Evolutionary conservation across 2,888 invertebrate species (phyloP).

Genomic region (Plebejus argus): DNA sequence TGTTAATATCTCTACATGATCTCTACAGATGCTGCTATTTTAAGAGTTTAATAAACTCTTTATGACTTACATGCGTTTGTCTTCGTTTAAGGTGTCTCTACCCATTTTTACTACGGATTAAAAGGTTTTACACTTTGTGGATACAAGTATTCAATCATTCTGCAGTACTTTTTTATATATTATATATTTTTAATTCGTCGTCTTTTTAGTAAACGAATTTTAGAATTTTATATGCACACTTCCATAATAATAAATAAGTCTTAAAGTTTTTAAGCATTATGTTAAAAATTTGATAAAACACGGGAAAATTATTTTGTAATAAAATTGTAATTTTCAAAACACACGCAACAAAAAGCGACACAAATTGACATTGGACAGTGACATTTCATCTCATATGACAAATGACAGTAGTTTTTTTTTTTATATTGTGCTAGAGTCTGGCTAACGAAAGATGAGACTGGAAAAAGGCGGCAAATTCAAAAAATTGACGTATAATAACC

Average conservation of each 20-base stretch:
- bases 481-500: too few species aligned
- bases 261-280: background rate
- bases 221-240: background rate
- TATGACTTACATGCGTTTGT: background rate
- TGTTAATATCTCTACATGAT: too few species aligned
- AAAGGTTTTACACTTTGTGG: slow-evolving; percentile 4
- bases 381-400: background rate
- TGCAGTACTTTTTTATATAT: background rate
- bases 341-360: background rate
- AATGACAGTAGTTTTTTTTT: background rate
- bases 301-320: background rate
- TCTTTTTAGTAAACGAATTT: background rate
- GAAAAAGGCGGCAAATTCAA: too few species aligned
- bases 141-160: background rate
- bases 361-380: background rate
- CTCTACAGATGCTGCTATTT: too few species aligned
- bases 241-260: background rate
- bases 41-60: background rate
- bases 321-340: background rate
- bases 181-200: background rate
- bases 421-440: too few species aligned
- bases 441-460: too few species aligned
- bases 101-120: background rate
- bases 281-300: background rate
- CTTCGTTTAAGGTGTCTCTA: background rate